Percentiles rank a stretch among this genome's conserved stretches.
Evolutionary conservation across 2,113 vertebrate species (phyloP).

Genomic region (Pteronura brasiliensis): DNA sequence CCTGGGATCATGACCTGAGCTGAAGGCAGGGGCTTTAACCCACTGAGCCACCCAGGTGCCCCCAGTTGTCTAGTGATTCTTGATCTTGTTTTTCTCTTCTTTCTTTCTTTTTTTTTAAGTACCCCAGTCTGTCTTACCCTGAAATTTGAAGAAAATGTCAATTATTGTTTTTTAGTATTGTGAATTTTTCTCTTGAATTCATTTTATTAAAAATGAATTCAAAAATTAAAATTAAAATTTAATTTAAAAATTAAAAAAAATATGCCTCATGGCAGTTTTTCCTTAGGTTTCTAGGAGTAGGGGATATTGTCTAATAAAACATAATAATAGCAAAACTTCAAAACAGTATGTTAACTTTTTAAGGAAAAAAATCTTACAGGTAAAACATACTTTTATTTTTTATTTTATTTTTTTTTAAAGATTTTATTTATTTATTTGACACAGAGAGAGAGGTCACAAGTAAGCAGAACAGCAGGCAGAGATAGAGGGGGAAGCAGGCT

Average conservation of each 20-base stretch:
- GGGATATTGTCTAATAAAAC: neutral
- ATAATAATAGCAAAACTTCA: neutral
- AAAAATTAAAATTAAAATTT: no score
- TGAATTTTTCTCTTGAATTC: neutral
- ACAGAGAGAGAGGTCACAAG: no score
- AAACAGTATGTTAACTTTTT: neutral
- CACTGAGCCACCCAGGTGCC: no score
- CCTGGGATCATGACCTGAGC: no score
- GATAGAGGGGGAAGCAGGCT: no score
- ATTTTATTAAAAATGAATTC: constrained; percentile 28
- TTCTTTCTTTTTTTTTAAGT: neutral
- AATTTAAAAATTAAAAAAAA: no score
- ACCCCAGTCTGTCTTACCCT: neutral
- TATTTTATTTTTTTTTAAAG: no score
- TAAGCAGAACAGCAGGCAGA: no score
- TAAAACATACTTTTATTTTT: neutral
- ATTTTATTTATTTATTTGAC: no score
- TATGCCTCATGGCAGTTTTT: neutral
- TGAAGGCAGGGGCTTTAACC: no score
- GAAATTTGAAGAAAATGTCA: neutral
- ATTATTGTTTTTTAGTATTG: constrained; percentile 12
- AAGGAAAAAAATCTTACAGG: constrained; percentile 17
- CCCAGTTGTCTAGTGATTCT: neutral
- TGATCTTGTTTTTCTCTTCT: neutral
- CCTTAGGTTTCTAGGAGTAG: neutral